phyloP scores from a whole-genome alignment of 2,113 vertebrate genomes.

The Clinocottus analis region DNA sequence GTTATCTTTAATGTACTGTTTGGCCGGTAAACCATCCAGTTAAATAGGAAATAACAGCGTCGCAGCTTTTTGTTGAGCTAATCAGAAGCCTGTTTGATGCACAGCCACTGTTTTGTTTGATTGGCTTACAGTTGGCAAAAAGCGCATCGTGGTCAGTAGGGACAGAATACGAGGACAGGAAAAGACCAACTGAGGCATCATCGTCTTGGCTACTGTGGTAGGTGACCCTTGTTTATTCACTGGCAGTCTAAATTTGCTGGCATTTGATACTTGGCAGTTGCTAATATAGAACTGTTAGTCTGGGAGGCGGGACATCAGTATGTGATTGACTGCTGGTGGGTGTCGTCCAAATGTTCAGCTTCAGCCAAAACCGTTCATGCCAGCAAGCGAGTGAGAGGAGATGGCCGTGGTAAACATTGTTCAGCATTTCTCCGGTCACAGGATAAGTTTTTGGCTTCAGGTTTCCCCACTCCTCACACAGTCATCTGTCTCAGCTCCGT shows the following conservation, averaged over 20 bases:
- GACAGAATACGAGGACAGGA: constrained; percentile 53
- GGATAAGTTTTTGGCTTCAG: not conserved
- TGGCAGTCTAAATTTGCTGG: constrained; percentile 56
- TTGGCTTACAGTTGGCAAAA: constrained; percentile 33
- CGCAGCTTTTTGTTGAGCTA: not conserved
- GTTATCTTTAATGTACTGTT: constrained; percentile 9
- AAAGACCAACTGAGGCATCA: constrained; percentile 66
- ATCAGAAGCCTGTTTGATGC: constrained; percentile 31
- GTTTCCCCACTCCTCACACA: constrained; percentile 7
- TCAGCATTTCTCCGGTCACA: constrained; percentile 24
- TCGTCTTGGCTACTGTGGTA: constrained; percentile 51
- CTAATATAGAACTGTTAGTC: constrained; percentile 54
- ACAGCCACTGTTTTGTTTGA: constrained; percentile 42
- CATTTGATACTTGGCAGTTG: constrained; percentile 72
- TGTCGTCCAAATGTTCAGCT: constrained; percentile 64
- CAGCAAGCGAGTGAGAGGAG: constrained; percentile 34
- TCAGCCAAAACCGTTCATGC: constrained; percentile 69
- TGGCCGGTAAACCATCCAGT: not conserved
- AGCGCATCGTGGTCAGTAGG: constrained; percentile 30
- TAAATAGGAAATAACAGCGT: constrained; percentile 25
- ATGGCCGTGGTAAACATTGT: constrained; percentile 36
- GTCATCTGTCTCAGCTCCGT: constrained; percentile 23
- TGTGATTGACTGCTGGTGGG: constrained; percentile 70
- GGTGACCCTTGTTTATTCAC: constrained; percentile 70
- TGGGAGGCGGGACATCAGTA: constrained; percentile 57